Evolutionary conservation across 2,888 invertebrate genomes (phyloP), one percentile per base, ranked within the genome.

Genomic region (Ethmia dodecea): DNA sequence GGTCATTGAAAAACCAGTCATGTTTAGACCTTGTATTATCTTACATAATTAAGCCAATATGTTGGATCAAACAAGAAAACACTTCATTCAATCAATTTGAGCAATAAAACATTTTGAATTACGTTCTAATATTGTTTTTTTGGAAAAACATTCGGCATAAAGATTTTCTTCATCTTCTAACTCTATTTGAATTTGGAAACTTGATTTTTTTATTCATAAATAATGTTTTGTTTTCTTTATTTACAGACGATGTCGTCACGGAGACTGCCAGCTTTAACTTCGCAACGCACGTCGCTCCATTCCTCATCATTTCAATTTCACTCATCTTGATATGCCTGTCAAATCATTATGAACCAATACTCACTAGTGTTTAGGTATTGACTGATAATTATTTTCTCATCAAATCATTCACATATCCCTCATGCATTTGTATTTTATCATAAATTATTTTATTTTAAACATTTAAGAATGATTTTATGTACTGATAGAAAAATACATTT

Each of bases 381-480:
- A 81, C 80, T 81, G 80, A 83, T 64, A 56, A 61, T 57, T 51
- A 59, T 57, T 55, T 49, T 55, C 26, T 20, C 60, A 48, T 58
- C 55, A 44, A 53, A 54, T 49, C 50, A 64, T 68, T 64, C 71
- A 70, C 69, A 72, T 74, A 77, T 73, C 67, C 59, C 63, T 72
- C 64, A 70, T 66, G 78, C 78, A 79, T 79, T 79, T 75, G 66
- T 75, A 71, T 71, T 55, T 59, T 67, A 59, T 44, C 11, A 69
- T 76, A 79, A 72, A 68, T 75, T 73, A 70, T 33, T 33, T 4
- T 33, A 39, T 32, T 35, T 32, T 38, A 32, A 38, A 28, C 35
- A 25, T 32, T 31, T 35, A 37, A 38, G 38, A 18, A 8, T 10
- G 11, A 11, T 6, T 40, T 38, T 33, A 11, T 35, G 38, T 46